Evolutionary conservation across 2,113 vertebrate genomes (phyloP), one percentile per base, ranked within the genome.

Genomic region (Ceyx margarethae): DNA sequence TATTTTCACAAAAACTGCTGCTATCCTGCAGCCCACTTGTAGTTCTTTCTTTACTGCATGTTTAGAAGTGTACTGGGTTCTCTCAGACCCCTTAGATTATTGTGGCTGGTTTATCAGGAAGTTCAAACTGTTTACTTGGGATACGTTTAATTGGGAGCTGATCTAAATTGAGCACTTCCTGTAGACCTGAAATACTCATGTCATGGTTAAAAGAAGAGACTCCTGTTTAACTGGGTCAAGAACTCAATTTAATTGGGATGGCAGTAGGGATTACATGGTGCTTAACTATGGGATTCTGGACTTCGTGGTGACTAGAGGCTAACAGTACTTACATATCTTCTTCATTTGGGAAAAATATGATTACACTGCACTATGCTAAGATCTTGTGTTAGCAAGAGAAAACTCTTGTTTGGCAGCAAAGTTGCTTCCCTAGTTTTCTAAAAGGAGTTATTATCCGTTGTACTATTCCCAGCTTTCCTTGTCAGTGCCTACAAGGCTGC

Each of bases 171-270:
- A 85, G 60, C 37, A 87, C 90, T 92, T 94, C 89, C 94, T 92
- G 67, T 91, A 56, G 46, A 13, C 64, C 46, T 81, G 51, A 92
- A 85, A 82, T 90, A 87, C 51, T 50, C 3, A 1, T 66, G 78
- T 58, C 74, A 56, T 28, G 54, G 88, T 90, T 94, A 95, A 91
- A 91, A 95, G 89, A 91, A 95, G 90, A 90, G 94, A 87, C 78
- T 87, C 61, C 45, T 87, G 37, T 65, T 92, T 82, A 96, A 95
- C 71, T 95, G 80, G 93, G 92, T 94, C 90, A 95, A 79, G 86
- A 93, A 81, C 86, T 77, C 81, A 58, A 9, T 85, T 93, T 94
- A 94, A 92, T 72, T 76, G 77, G 67, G 84, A 76, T 87, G 71
- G 72, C 81, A 84, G 62, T 73, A 81, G 74, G 77, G 92, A 96